phyloP scores from a whole-genome alignment of 2,888 invertebrate species.

The Tetanocera ferruginea region DNA sequence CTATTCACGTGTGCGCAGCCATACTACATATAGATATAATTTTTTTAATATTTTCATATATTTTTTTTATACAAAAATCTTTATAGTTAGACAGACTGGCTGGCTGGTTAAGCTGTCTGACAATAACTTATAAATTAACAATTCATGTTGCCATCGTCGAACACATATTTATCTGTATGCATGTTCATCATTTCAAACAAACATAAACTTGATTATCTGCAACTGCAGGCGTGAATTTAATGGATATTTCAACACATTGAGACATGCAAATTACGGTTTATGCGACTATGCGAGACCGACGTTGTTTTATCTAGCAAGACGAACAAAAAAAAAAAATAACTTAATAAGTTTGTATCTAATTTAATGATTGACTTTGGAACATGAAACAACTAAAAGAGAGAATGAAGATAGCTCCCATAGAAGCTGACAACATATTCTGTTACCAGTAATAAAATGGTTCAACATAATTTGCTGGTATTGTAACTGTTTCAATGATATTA shows the following conservation, averaged over 20 bases:
- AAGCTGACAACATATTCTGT: too few relatives aligned
- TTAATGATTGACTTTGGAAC: too few relatives aligned
- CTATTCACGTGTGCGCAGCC: conserved; percentile 23
- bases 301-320: too few relatives aligned
- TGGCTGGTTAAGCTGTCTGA: neutral
- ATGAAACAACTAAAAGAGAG: too few relatives aligned
- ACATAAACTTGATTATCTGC: conserved; percentile 27
- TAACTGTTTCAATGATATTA: too few relatives aligned
- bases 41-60: neutral
- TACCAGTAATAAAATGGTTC: too few relatives aligned
- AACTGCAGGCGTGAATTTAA: conserved; percentile 33
- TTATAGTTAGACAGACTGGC: neutral
- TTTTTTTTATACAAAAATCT: neutral
- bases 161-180: too few relatives aligned
- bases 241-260: conserved; percentile 35
- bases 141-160: conserved; percentile 10
- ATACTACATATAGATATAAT: neutral
- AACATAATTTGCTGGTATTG: too few relatives aligned
- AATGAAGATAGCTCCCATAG: too few relatives aligned
- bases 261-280: conserved; percentile 22
- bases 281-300: neutral
- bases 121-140: conserved; percentile 11
- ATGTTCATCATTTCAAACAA: neutral
- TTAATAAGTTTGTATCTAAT: too few relatives aligned
- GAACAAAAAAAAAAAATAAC: too few relatives aligned